These are phyloP conservation scores for Callimorpha dominula DNA, from an alignment of 2,888 invertebrate genomes.

Conservation along the genomic window DNA sequence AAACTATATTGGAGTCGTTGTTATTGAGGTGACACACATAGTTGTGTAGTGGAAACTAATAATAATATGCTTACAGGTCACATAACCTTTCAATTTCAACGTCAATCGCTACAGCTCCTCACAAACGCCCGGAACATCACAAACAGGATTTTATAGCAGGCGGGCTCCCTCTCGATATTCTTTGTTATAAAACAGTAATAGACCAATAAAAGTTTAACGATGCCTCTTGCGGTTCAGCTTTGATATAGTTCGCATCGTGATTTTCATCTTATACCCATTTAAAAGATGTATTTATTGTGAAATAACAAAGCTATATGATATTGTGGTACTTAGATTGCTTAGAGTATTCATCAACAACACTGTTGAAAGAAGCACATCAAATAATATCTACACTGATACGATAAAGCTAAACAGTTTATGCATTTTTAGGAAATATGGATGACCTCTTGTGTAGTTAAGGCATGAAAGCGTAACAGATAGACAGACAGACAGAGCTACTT, in stretches of 20 bases:
- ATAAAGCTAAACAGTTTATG: too few relatives aligned
- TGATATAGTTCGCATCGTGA: slow-evolving; percentile 47
- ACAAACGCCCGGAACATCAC: slow-evolving; percentile 33
- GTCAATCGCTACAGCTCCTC: slow-evolving; percentile 37
- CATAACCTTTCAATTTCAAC: background rate
- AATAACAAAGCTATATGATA: slow-evolving; percentile 22
- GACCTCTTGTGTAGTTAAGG: too few relatives aligned
- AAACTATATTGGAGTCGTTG: too few relatives aligned
- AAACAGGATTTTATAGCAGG: slow-evolving; percentile 57
- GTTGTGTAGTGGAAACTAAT: too few relatives aligned
- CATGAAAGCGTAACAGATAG: too few relatives aligned
- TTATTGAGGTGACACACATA: too few relatives aligned
- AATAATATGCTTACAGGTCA: too few relatives aligned
- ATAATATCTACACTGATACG: background rate
- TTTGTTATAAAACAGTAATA: slow-evolving; percentile 71
- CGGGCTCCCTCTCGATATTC: slow-evolving; percentile 62
- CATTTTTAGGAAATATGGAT: too few relatives aligned
- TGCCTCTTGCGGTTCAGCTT: slow-evolving; percentile 52
- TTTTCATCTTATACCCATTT: slow-evolving; percentile 46
- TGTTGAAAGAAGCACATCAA: background rate
- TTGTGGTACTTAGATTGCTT: background rate
- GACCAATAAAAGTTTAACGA: slow-evolving; percentile 69
- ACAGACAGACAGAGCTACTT: too few relatives aligned
- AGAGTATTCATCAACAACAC: background rate
- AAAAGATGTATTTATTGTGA: slow-evolving; percentile 42